phyloP scores from a whole-genome alignment of 64 coral and sea anemone genomes.

The Orbicella faveolata region DNA sequence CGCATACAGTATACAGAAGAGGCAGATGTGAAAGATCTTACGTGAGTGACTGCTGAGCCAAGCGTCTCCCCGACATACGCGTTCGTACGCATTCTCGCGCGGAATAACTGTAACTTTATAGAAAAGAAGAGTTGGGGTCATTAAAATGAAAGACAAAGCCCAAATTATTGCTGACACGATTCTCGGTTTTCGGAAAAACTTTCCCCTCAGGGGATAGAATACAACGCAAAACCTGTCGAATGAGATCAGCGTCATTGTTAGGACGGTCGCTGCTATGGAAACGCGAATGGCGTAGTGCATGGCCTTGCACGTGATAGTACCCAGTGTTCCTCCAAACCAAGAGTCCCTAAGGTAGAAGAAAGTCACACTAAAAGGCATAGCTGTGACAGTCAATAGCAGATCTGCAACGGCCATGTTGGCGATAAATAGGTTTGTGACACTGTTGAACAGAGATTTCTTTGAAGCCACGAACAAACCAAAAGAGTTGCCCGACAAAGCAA shows the following conservation, averaged over 20 bases:
- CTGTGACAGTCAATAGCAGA: constrained; percentile 4
- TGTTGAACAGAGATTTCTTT: constrained; percentile 28
- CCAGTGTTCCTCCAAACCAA: constrained; percentile 35
- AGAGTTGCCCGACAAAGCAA: constrained; percentile 44
- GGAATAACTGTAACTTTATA: background rate
- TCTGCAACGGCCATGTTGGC: constrained; percentile 55
- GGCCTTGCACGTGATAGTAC: constrained; percentile 45
- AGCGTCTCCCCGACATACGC: background rate
- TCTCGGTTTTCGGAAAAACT: constrained; percentile 34
- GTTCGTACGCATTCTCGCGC: background rate
- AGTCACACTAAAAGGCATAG: constrained; percentile 46
- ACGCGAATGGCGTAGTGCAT: constrained; percentile 30
- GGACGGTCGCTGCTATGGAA: constrained; percentile 43
- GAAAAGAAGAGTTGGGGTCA: constrained; percentile 18
- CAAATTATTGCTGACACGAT: constrained; percentile 35
- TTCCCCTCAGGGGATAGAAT: constrained; percentile 36
- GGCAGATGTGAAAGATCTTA: constrained; percentile 26
- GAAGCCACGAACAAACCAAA: constrained; percentile 33
- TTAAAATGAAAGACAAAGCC: constrained; percentile 33
- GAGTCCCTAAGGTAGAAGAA: background rate
- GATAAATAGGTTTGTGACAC: constrained; percentile 34
- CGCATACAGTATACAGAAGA: constrained; percentile 45
- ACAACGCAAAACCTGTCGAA: constrained; percentile 43
- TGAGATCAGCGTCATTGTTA: constrained; percentile 48
- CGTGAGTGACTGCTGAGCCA: constrained; percentile 14